Percentiles rank a stretch among this genome's conserved stretches.
Evolutionary conservation across 2,888 invertebrate species (phyloP).

Genomic region (Glaucopsyche alexis): DNA sequence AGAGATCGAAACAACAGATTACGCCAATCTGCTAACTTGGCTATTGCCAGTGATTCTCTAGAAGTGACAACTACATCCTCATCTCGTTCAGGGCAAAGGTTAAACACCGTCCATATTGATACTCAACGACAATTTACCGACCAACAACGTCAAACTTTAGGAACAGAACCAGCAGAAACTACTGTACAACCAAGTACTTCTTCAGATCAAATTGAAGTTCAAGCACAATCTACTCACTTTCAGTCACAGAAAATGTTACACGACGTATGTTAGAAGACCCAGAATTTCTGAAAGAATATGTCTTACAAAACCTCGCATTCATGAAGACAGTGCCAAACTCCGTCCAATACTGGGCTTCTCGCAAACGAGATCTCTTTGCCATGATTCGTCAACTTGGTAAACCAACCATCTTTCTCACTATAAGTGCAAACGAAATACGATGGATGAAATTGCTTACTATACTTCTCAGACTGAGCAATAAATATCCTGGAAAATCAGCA

Average conservation of each 20-base stretch:
- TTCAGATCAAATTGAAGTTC: conserved; percentile 34
- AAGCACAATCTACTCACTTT: conserved; percentile 42
- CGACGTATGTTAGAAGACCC: conserved; percentile 45
- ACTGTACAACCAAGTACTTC: conserved; percentile 29
- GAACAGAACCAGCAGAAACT: conserved; percentile 32
- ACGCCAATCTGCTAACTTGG: too few species aligned
- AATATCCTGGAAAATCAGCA: conserved; percentile 41
- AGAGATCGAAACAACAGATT: too few species aligned
- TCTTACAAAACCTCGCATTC: too few species aligned
- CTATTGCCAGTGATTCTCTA: too few species aligned
- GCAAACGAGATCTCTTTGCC: conserved; percentile 50
- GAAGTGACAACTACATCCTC: conserved; percentile 41
- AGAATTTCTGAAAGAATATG: conserved; percentile 52
- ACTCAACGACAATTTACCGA: conserved; percentile 37
- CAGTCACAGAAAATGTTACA: conserved; percentile 43
- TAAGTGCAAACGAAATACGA: conserved; percentile 57
- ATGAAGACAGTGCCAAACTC: too few species aligned
- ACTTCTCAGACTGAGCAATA: conserved; percentile 49
- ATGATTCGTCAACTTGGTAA: conserved; percentile 49
- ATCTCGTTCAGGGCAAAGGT: conserved; percentile 39
- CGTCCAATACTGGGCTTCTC: conserved; percentile 52
- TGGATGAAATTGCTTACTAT: conserved; percentile 50
- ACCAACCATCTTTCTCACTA: conserved; percentile 47
- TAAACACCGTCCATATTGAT: conserved; percentile 38
- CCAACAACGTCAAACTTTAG: conserved; percentile 30